Conservation (phyloP, 1,140 invertebrate genomes). For the Drosophila suzukii region DNA sequence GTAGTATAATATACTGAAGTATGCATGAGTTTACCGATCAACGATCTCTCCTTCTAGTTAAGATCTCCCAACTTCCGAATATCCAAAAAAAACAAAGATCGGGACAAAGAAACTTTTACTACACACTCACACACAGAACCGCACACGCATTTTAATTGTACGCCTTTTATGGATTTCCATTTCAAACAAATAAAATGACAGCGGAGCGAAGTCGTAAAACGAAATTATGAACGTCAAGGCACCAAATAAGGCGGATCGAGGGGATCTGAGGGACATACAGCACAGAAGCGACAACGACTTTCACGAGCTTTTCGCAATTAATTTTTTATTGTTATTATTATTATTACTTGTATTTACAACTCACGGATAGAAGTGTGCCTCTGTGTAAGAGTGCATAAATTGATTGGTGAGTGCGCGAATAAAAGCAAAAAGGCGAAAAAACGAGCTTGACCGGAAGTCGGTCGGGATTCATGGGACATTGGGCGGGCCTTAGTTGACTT, state of each 20-base stretch:
- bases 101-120: constrained; percentile 65
- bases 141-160: constrained; percentile 72
- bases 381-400: constrained; percentile 26
- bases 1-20: neutral
- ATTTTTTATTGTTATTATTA: constrained; percentile 57
- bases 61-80: constrained; percentile 65
- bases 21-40: neutral
- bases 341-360: constrained; percentile 61
- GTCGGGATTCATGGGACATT: constrained; percentile 62
- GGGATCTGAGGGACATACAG: constrained; percentile 21
- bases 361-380: constrained; percentile 30
- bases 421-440: constrained; percentile 73
- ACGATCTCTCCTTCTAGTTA: constrained; percentile 27
- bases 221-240: constrained; percentile 80
- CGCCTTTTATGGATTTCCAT: constrained; percentile 81
- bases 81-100: constrained; percentile 39
- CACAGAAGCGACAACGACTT: constrained; percentile 75
- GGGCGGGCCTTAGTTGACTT: constrained; percentile 54
- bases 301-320: constrained; percentile 76
- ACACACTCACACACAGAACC: constrained; percentile 25
- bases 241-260: constrained; percentile 65
- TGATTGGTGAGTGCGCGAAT: constrained; percentile 63
- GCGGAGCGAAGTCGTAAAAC: constrained; percentile 74
- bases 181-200: constrained; percentile 81
- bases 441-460: constrained; percentile 73